Conservation (phyloP, 30 jellyfish, hydroid and myxozoan genomes). For the Turritopsis rubra region DNA sequence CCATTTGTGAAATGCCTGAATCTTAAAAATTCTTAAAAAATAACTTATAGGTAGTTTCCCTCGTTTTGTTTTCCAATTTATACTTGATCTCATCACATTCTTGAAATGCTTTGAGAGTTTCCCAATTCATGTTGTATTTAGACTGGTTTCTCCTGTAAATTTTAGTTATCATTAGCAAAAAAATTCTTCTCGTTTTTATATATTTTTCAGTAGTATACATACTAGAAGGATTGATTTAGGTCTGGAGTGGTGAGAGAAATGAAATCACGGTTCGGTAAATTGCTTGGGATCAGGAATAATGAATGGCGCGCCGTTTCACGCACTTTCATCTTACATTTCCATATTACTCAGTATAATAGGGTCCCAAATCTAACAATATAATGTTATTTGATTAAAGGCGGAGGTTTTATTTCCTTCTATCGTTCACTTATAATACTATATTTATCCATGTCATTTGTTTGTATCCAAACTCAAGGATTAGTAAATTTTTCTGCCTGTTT, state of each 20-base stretch:
- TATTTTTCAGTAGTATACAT: too few relatives aligned
- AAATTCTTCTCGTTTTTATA: too few relatives aligned
- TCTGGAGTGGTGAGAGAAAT: too few relatives aligned
- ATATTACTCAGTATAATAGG: background rate
- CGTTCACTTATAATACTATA: background rate
- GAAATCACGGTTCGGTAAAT: too few relatives aligned
- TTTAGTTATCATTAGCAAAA: too few relatives aligned
- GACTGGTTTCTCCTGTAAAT: too few relatives aligned
- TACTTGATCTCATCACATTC: background rate
- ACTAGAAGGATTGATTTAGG: too few relatives aligned
- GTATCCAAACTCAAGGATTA: background rate
- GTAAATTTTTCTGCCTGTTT: background rate
- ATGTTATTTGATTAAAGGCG: background rate
- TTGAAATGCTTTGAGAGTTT: background rate
- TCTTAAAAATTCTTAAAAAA: background rate
- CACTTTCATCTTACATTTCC: too few relatives aligned
- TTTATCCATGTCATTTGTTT: background rate
- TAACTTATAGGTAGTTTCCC: background rate
- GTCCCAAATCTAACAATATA: background rate
- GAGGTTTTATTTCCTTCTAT: background rate
- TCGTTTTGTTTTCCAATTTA: background rate
- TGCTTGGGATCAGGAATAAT: too few relatives aligned
- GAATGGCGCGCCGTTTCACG: too few relatives aligned
- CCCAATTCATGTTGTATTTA: too few relatives aligned
- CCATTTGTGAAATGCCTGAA: background rate